These are phyloP conservation scores for Lathamus discolor DNA, from an alignment of 2,113 vertebrate genomes.

Conservation along the genomic window DNA sequence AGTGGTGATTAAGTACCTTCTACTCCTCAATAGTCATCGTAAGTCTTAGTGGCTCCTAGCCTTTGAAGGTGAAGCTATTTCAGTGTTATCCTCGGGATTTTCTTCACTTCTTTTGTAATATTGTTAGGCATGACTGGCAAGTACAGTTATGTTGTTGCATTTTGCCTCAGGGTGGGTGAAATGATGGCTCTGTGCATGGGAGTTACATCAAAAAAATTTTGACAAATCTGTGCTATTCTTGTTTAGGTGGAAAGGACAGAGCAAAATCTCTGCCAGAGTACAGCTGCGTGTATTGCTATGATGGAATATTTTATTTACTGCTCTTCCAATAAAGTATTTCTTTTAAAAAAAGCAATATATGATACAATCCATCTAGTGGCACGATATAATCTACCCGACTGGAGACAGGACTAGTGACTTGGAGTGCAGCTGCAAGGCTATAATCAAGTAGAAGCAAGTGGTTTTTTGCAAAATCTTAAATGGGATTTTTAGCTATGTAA, in stretches of 20 bases:
- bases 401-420: not conserved
- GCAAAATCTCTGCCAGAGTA: not conserved
- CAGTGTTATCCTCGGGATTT: not conserved
- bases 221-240: not conserved
- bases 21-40: not conserved
- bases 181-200: not conserved
- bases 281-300: not conserved
- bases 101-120: not conserved
- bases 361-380: not conserved
- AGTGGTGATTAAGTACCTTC: not conserved
- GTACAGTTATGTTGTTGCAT: not conserved
- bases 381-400: not conserved
- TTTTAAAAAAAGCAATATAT: not conserved
- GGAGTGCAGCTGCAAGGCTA: not conserved
- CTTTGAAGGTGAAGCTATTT: not conserved
- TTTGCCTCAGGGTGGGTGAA: not conserved
- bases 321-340: not conserved
- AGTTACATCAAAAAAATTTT: not conserved
- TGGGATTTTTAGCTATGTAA: not conserved
- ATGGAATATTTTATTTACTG: not conserved
- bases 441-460: not conserved
- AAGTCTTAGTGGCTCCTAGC: not conserved
- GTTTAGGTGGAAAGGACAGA: not conserved
- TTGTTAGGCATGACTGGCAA: not conserved
- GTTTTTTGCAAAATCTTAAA: not conserved